Base-by-base conservation (phyloP, 2,797 vertebrate species). In the Denticeps clupeoides region DNA sequence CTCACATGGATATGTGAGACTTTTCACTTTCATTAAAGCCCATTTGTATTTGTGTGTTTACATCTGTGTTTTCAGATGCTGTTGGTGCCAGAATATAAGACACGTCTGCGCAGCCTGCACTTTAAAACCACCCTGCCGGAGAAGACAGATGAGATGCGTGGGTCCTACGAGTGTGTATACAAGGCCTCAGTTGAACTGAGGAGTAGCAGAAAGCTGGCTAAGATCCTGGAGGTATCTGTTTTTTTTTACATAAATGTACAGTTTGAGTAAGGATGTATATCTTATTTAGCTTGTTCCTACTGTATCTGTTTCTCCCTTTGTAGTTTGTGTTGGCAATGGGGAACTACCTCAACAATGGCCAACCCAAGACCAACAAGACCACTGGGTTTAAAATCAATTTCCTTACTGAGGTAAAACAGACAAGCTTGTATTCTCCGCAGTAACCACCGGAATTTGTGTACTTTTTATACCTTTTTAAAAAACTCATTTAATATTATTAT, bases 361-460 rank as follows among this genome's bases (percentile, higher is more conserved):
- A 96, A 66, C 93, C 93, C 8, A 89, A 91, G 73, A 87, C 80
- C 54, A 86, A 81, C 76, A 97, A 90, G 71, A 95, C 92, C 0
- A 97, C 95, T 0, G 91, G 93, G 61, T 99, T 99, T 59, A 99
- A 99, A 75, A 97, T 99, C 65, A 99, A 94, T 80, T 99, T 99
- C 65, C 87, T 97, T 2, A 92, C 90, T 0, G 93, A 99, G 88
- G 93, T 96, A 71, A 77, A 71, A 18, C 22, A 35, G 19, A 2
- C 15, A 37, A n/a, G n/a, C 8, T 10, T 16, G 18, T 35, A 38
- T 11, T 18, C 18, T 16, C 38, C 4, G 11, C 9, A 9, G 38
- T 38, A 28, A 8, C 9, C 4, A 40, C 6, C 13, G 19, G 35
- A n/a, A 8, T 33, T 12, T 12, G 12, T 47, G 5, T 19, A 6